These are phyloP conservation scores for Sebastes iracundus DNA, from an alignment of 2,797 vertebrate genomes.

Conservation along the genomic window DNA sequence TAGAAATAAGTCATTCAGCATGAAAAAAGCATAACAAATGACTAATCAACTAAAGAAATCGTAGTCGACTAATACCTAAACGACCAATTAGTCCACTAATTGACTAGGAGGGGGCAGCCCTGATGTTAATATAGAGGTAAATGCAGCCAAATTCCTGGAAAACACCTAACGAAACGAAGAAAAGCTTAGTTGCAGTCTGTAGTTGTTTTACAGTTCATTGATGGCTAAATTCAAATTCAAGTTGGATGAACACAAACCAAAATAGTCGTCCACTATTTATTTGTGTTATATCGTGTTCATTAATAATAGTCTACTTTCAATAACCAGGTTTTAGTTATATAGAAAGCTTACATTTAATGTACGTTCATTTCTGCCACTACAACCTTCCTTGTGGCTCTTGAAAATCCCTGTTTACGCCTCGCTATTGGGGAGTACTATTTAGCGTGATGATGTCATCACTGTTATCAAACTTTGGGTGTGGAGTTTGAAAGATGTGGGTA, in stretches of 20 bases:
- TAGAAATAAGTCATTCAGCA: too few relatives aligned
- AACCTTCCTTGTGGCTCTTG: background rate
- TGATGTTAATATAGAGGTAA: background rate
- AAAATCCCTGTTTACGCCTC: background rate
- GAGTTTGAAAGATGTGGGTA: conserved; percentile 6
- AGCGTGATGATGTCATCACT: background rate
- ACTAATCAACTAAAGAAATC: too few relatives aligned
- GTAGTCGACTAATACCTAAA: rapidly evolving
- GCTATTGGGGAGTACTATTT: background rate
- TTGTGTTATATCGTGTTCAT: background rate
- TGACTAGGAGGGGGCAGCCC: too few relatives aligned
- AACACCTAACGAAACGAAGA: background rate
- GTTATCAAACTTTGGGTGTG: background rate
- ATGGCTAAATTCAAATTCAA: background rate
- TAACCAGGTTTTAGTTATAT: background rate
- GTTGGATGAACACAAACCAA: background rate
- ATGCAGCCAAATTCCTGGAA: background rate
- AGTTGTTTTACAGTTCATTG: background rate
- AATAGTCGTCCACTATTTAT: background rate
- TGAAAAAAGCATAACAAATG: too few relatives aligned
- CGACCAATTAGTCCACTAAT: too few relatives aligned
- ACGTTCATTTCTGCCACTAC: background rate
- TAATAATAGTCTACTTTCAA: background rate
- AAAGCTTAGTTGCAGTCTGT: background rate
- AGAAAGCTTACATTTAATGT: background rate